Conservation (phyloP, 2,888 invertebrate species). For the Drosophila melanosoma region DNA sequence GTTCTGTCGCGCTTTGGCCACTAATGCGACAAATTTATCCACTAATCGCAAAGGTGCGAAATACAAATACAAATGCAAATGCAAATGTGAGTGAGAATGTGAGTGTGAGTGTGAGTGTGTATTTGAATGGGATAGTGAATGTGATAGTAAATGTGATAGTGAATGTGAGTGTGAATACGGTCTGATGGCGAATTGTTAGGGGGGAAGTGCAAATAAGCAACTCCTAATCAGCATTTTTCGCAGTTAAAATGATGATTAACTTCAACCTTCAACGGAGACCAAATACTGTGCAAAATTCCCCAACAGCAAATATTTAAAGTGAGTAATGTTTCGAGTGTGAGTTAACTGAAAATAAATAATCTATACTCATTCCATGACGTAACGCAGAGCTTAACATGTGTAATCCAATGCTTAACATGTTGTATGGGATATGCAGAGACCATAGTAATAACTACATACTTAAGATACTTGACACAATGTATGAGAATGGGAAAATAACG, state of each 20-base stretch:
- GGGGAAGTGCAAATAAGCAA: slow-evolving; percentile 9
- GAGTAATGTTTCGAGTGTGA: neutral
- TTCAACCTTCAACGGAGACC: neutral
- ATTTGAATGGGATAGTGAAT: too few species aligned
- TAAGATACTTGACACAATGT: neutral
- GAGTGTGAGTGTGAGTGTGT: slow-evolving; percentile 2
- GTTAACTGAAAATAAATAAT: neutral
- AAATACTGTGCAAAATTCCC: neutral
- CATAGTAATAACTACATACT: neutral
- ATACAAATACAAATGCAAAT: neutral
- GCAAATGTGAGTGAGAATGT: neutral
- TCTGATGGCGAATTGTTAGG: slow-evolving; percentile 2
- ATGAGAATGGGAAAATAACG: neutral
- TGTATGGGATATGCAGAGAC: neutral
- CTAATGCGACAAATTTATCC: slow-evolving; percentile 17
- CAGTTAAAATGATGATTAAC: slow-evolving; percentile 18
- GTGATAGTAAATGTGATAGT: neutral
- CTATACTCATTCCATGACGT: slow-evolving; percentile 1
- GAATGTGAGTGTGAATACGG: neutral
- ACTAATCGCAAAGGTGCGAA: slow-evolving; percentile 41
- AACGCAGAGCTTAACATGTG: slow-evolving; percentile 1
- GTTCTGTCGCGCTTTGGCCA: slow-evolving; percentile 26
- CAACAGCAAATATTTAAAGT: neutral
- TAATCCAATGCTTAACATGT: slow-evolving; percentile 7
- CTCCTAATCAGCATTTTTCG: neutral